phyloP scores from a whole-genome alignment of 1,140 invertebrate genomes.

The Oncopodura yosiiana region DNA sequence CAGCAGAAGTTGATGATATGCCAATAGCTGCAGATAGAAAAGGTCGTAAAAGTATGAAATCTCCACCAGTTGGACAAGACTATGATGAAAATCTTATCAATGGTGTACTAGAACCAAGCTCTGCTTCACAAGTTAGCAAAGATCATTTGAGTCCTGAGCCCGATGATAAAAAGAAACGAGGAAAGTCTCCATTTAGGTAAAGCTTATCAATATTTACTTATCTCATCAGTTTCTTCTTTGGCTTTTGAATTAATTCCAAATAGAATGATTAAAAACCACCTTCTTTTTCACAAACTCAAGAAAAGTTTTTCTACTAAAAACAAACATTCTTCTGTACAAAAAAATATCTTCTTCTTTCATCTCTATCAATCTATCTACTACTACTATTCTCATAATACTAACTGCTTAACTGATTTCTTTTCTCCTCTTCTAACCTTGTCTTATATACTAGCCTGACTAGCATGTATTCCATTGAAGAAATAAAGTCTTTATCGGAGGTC shows the following conservation, averaged over 20 bases:
- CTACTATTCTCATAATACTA: constrained; percentile 8
- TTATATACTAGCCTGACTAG: constrained; percentile 20
- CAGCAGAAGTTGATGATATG: constrained; percentile 58
- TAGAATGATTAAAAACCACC: not conserved
- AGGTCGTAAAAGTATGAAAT: constrained; percentile 48
- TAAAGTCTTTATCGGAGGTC: constrained; percentile 30
- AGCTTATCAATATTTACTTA: not conserved
- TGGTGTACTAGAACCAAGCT: constrained; percentile 38
- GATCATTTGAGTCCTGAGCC: constrained; percentile 38
- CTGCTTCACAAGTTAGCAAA: constrained; percentile 55
- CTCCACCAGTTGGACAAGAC: constrained; percentile 47
- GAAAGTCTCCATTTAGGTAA: constrained; percentile 78
- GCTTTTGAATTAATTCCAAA: not conserved
- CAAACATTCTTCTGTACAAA: not conserved
- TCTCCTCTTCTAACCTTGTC: no score
- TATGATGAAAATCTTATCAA: constrained; percentile 4
- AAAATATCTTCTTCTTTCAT: not conserved
- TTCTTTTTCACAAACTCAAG: not conserved
- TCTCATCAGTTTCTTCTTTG: not conserved
- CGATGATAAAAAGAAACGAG: constrained; percentile 62
- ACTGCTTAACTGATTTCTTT: constrained; percentile 9
- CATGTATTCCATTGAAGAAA: constrained; percentile 35
- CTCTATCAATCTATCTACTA: not conserved
- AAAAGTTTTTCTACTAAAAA: not conserved
- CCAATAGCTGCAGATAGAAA: constrained; percentile 45